phyloP scores from a whole-genome alignment of 2,797 vertebrate genomes.

The Aulostomus chinensis region DNA sequence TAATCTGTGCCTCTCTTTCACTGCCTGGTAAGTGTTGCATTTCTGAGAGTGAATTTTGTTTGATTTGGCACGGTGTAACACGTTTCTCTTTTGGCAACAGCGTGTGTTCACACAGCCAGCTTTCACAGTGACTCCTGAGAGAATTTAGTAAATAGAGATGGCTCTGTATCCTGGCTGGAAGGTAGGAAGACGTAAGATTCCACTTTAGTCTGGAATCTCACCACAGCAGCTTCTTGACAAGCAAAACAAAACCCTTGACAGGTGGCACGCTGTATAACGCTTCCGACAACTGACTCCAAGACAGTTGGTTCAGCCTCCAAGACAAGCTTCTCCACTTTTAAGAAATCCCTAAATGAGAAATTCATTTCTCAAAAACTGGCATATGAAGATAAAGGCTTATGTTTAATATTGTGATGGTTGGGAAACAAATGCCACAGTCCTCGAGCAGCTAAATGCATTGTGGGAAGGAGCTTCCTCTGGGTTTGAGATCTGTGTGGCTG shows the following conservation, averaged over 20 bases:
- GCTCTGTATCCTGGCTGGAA: conserved; percentile 3
- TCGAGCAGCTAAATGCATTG: not conserved
- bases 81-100: conserved; percentile 12
- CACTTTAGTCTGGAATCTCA: conserved; percentile 4
- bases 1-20: not conserved
- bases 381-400: conserved; percentile 10
- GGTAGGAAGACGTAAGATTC: conserved; percentile 7
- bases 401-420: conserved; percentile 20
- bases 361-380: not conserved
- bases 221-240: conserved; percentile 24
- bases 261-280: conserved; percentile 1
- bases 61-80: not conserved
- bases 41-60: not conserved
- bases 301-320: conserved; percentile 17
- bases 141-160: conserved; percentile 31
- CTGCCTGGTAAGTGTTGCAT: not conserved
- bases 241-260: conserved; percentile 31
- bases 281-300: conserved; percentile 11
- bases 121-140: conserved; percentile 6
- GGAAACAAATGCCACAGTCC: conserved; percentile 22
- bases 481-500: conserved; percentile 16
- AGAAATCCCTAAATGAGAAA: conserved; percentile 19
- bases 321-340: conserved; percentile 24
- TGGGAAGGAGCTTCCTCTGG: conserved; percentile 17
- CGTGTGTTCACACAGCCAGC: not conserved